Evolutionary conservation across 2,888 invertebrate genomes (phyloP), one percentile per base, ranked within the genome.

Genomic region (Stenchaetothrips biformis): DNA sequence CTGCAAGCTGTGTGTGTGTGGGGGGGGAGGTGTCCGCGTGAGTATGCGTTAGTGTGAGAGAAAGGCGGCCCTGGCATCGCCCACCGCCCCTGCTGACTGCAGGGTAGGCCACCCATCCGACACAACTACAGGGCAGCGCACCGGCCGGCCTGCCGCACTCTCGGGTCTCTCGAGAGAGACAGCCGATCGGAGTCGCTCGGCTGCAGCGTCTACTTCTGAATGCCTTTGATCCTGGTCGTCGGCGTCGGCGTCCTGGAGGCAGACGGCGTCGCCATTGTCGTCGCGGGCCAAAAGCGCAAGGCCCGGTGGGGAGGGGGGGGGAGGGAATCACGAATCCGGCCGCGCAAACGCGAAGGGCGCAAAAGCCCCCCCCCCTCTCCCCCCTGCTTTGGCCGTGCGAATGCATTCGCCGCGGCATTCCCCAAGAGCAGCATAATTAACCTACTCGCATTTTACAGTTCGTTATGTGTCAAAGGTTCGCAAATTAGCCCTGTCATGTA

Each of bases 401-500:
- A 13, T 13, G 53, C 53, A 53, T 53, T 53, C 53, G 53, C 53
- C 18, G 13, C 13, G n/a, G n/a, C 37, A 4, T 37, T 37, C 37
- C 37, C 37, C 37, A 1, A 18, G 53, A 53, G 53, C 13, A 13
- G 53, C 16, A 18, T 53, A 53, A 53, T 53, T 53, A 53, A 53
- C 53, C 53, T 25, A 37, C 25, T 74, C 67, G 25, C 67, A 74
- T 74, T 74, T 74, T 74, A 74, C 67, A 74, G 67, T 74, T 74
- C 67, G 67, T 74, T 74, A 74, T 74, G 67, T 74, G 67, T 74
- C 67, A 74, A 74, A 74, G 67, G 67, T 74, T 74, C 67, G 67
- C 67, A 74, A 74, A 74, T 74, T 74, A 74, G 67, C 67, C 25
- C 67, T 74, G 67, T 59, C 59, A 59, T 25, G 67, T 21, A 37